Base-by-base conservation (phyloP, 2,888 invertebrate species). In the Eupithecia vulgata region DNA sequence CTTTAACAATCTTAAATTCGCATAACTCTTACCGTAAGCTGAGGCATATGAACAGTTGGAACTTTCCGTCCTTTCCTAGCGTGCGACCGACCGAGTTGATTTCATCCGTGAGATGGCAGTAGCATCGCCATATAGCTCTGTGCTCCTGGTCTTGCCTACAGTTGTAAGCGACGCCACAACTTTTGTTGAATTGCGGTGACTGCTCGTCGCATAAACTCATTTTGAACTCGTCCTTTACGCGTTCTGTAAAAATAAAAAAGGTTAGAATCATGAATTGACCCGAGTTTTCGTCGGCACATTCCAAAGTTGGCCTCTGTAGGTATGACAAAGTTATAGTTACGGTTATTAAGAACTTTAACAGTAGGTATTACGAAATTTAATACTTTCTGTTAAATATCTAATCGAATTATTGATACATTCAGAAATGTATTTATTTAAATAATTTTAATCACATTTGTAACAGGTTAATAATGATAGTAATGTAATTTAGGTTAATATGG, bases 51-150 rank as follows among this genome's bases (percentile, higher is more conserved):
- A 99, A 99, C 57, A 99, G 95, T 90, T 99, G 99, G 89, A 99
- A 99, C 91, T 99, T 99, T 68, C 99, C 99, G 93, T 99, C 99
- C 90, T 99, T 99, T 70, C 99, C 99, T 34, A 98, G 95, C n/a
- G 97, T 95, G 21, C 93, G 90, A 71, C 98, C 98, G 1, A 97
- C 97, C 67, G 96, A 96, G 88, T 97, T 97, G 77, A 99, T 98
- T 90, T 98, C 98, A 84, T 97, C 97, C 86, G 99, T 96, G 17
- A 99, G 95, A 85, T 98, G 97, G 89, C 98, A 97, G 91, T 98
- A 98, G 84, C 98, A 97, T 74, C 97, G 95, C 96, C 98, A 97
- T 76, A 98, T 97, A 13, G 97, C 96, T 68, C 96, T 92, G 80
- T 96, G 93, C 83, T 96, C 95, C 78, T 95, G 91, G 82, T 94